These are phyloP conservation scores for Amblyraja radiata DNA, from an alignment of 2,797 vertebrate genomes.

Conservation along the genomic window DNA sequence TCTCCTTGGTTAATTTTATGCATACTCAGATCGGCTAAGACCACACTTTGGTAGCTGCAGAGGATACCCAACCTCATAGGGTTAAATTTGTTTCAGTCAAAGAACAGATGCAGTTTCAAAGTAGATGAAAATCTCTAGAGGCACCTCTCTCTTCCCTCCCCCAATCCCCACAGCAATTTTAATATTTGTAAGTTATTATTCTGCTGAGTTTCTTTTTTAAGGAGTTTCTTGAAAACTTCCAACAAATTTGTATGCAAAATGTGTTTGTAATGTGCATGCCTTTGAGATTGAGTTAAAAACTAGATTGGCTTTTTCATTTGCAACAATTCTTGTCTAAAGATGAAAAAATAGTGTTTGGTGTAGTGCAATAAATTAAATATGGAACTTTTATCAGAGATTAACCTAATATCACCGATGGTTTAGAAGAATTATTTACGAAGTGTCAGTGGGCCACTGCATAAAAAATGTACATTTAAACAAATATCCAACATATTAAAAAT, in stretches of 20 bases:
- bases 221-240: conserved; percentile 20
- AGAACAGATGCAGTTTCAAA: conserved; percentile 31
- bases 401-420: conserved; percentile 16
- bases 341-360: neutral
- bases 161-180: conserved; percentile 31
- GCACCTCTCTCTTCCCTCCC: conserved; percentile 26
- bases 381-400: neutral
- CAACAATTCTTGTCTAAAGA: neutral
- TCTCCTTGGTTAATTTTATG: neutral
- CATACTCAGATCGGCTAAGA: neutral
- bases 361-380: neutral
- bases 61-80: neutral
- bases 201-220: conserved; percentile 22
- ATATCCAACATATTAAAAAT: conserved; percentile 90
- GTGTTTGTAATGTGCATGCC: neutral
- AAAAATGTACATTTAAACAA: conserved; percentile 90
- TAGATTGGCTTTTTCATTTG: conserved; percentile 9
- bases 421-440: neutral
- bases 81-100: conserved; percentile 31
- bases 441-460: neutral
- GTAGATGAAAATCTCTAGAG: conserved; percentile 29
- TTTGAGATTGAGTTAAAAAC: neutral
- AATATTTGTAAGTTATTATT: conserved; percentile 36
- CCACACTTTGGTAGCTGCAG: neutral
- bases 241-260: conserved; percentile 25